Conservation (phyloP, 2,113 vertebrate species). For the Lophochroa leadbeateri region DNA sequence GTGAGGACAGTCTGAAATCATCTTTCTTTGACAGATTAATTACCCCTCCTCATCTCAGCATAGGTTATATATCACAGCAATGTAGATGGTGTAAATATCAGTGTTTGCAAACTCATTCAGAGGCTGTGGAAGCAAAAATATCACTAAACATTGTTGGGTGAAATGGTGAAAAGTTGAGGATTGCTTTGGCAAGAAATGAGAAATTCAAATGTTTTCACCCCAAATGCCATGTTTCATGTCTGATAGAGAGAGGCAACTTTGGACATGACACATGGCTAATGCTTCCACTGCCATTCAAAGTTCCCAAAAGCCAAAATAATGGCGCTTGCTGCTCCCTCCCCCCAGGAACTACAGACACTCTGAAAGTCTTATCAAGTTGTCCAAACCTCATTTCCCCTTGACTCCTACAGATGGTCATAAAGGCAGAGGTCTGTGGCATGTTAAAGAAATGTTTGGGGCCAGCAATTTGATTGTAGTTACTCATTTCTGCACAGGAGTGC, state of each 20-base stretch:
- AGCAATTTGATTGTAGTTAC: neutral
- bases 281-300: neutral
- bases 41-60: neutral
- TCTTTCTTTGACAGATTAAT: neutral
- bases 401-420: neutral
- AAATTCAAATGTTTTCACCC: neutral
- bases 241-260: rapidly evolving
- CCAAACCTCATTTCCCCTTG: neutral
- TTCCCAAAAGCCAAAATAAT: neutral
- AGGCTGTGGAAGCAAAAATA: neutral
- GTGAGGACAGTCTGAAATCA: neutral
- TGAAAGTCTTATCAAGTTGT: neutral
- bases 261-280: neutral
- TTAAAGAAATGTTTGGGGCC: neutral
- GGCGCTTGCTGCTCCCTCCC: neutral
- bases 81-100: neutral
- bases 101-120: neutral
- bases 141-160: neutral
- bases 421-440: neutral
- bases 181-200: neutral
- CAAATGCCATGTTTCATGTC: neutral
- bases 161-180: neutral
- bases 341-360: neutral
- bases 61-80: neutral
- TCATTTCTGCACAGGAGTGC: neutral